Percentiles rank a stretch among this genome's conserved stretches.
These are phyloP conservation scores for Cairina moschata DNA, from an alignment of 2,113 vertebrate genomes.

Conservation along the genomic window DNA sequence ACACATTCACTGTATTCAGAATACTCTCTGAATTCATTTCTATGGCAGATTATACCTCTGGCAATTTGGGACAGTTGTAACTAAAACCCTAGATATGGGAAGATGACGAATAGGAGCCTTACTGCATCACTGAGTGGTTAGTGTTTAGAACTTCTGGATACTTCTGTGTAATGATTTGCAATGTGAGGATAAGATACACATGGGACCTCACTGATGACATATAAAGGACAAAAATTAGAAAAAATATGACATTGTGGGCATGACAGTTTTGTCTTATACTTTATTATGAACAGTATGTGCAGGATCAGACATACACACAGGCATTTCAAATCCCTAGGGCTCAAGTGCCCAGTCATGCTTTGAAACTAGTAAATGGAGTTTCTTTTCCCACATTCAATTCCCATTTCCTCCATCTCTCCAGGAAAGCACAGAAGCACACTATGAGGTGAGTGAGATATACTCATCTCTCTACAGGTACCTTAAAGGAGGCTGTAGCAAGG, in stretches of 20 bases:
- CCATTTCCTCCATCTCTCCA: background rate
- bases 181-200: background rate
- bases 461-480: background rate
- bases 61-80: background rate
- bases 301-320: background rate
- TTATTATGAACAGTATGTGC: background rate
- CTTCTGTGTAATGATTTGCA: background rate
- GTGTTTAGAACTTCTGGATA: background rate
- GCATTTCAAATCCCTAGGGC: background rate
- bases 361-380: background rate
- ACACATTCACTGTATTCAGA: background rate
- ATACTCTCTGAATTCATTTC: background rate
- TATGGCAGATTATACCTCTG: background rate
- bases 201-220: background rate
- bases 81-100: background rate
- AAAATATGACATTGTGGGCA: background rate
- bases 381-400: background rate
- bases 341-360: background rate
- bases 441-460: background rate
- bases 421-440: background rate
- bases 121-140: background rate
- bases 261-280: background rate
- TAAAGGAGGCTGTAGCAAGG: too few species aligned
- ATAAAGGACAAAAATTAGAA: background rate
- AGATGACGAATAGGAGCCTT: background rate